Evolutionary conservation across 2,888 invertebrate species (phyloP).

Genomic region (Calliopum simillimum): DNA sequence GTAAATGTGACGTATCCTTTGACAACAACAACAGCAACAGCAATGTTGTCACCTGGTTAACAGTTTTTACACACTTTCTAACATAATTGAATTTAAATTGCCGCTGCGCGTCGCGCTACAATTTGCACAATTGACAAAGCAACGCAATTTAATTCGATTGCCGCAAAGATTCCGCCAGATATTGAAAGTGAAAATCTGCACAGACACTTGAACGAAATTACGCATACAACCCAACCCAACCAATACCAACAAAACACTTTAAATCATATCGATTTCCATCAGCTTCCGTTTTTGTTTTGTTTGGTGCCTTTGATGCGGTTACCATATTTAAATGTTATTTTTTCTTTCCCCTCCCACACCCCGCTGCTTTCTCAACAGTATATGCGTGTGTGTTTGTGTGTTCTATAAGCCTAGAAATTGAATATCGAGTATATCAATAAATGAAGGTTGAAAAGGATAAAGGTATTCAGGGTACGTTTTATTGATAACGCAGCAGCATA

Average conservation of each 20-base stretch:
- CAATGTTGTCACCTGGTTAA: not conserved
- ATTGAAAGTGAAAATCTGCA: conserved; percentile 16
- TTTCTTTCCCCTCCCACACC: too few relatives aligned
- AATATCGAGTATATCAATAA: too few relatives aligned
- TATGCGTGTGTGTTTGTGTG: too few relatives aligned
- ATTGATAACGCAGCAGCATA: too few relatives aligned
- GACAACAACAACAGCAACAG: not conserved
- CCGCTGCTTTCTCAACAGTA: too few relatives aligned
- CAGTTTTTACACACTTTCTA: not conserved
- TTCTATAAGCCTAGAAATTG: too few relatives aligned
- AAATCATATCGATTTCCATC: conserved; percentile 14
- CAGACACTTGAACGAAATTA: conserved; percentile 12
- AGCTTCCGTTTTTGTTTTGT: not conserved
- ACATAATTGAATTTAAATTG: conserved; percentile 23
- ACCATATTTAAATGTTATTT: too few relatives aligned
- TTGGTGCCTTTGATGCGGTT: not conserved
- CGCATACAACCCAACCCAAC: not conserved
- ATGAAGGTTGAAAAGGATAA: too few relatives aligned
- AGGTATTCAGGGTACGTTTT: too few relatives aligned
- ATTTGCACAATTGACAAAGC: not conserved
- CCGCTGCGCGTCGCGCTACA: not conserved
- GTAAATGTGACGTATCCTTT: conserved; percentile 5
- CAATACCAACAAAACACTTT: not conserved
- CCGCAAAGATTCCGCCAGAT: not conserved
- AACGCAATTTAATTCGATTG: not conserved